phyloP scores from a whole-genome alignment of 2,888 invertebrate genomes.

The Agrochola lota region DNA sequence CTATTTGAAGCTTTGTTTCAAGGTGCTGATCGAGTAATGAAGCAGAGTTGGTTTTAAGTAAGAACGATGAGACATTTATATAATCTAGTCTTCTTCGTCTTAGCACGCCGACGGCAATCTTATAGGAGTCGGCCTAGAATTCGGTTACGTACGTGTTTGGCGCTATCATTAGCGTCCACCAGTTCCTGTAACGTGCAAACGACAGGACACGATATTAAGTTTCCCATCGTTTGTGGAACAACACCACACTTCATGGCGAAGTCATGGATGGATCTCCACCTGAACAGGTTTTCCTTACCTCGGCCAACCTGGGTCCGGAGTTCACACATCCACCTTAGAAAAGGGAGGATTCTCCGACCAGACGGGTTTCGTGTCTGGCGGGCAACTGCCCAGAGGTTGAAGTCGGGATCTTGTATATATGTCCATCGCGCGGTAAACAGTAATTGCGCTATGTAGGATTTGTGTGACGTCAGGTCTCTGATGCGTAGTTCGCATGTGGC shows the following conservation, averaged over 20 bases:
- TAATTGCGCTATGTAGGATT: too few relatives aligned
- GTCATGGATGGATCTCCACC: too few relatives aligned
- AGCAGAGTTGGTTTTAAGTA: neutral
- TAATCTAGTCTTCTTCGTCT: neutral
- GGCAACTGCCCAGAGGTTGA: too few relatives aligned
- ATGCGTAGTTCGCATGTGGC: too few relatives aligned
- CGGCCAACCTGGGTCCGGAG: neutral
- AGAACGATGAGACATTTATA: neutral
- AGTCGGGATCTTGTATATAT: too few relatives aligned
- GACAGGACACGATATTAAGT: neutral
- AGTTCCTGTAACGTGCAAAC: neutral
- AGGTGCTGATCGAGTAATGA: neutral
- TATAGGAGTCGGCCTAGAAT: neutral
- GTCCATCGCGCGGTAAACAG: too few relatives aligned
- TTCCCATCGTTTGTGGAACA: neutral
- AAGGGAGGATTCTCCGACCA: too few relatives aligned
- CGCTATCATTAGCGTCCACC: neutral
- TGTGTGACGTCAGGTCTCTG: too few relatives aligned
- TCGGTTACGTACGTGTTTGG: neutral
- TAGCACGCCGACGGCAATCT: neutral
- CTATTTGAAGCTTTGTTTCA: constrained; percentile 15
- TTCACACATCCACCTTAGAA: too few relatives aligned
- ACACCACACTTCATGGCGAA: neutral
- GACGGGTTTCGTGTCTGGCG: too few relatives aligned
- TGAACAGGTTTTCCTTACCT: neutral